phyloP scores from a whole-genome alignment of 2,797 vertebrate species.

The Martes flavigula region DNA sequence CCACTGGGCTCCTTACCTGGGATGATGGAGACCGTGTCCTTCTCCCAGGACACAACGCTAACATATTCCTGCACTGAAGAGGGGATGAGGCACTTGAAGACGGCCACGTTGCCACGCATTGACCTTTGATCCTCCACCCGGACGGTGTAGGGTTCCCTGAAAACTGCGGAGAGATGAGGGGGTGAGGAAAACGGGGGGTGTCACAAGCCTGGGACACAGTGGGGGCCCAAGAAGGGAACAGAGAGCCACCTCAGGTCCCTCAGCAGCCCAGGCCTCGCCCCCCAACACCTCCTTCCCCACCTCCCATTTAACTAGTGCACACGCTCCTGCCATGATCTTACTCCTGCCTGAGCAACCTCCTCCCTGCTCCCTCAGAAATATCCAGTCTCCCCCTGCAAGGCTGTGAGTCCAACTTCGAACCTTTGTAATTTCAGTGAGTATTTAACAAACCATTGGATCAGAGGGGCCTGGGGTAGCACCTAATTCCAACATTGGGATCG shows the following conservation, averaged over 20 bases:
- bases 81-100: slow-evolving; percentile 99
- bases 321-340: not conserved
- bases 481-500: not conserved
- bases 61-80: slow-evolving; percentile 98
- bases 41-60: slow-evolving; percentile 99
- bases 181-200: not conserved
- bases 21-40: slow-evolving; percentile 97
- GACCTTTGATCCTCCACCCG: slow-evolving; percentile 99
- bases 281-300: not conserved
- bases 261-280: not conserved
- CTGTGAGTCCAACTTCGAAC: not conserved
- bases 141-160: slow-evolving; percentile 99
- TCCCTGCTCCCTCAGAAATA: not conserved
- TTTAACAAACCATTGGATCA: not conserved
- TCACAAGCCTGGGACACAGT: not conserved
- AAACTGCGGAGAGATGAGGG: slow-evolving; percentile 87
- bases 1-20: slow-evolving; percentile 89
- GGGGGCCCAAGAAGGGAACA: not conserved
- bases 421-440: not conserved
- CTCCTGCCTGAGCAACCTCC: not conserved
- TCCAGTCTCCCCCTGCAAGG: not conserved
- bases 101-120: slow-evolving; percentile 98
- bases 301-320: not conserved
- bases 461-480: not conserved
- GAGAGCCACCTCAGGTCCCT: not conserved